These are phyloP conservation scores for Hyles lineata DNA, from an alignment of 2,888 invertebrate genomes.

Conservation along the genomic window DNA sequence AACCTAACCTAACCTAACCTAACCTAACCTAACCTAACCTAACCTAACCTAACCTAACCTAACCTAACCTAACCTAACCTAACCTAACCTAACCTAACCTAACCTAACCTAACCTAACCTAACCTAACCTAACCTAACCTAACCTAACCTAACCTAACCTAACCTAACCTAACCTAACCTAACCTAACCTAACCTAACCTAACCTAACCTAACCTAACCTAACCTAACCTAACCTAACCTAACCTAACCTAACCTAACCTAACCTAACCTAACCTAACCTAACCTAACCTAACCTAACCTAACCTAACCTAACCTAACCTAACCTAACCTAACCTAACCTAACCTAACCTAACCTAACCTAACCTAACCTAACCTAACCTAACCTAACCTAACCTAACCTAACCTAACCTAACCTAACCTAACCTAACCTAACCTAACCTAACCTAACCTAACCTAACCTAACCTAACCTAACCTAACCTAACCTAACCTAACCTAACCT, in stretches of 20 bases:
- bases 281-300: conserved; percentile 36
- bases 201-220: conserved; percentile 34
- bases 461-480: conserved; percentile 34
- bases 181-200: no score
- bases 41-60: no score
- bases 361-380: conserved; percentile 36
- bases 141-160: no score
- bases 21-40: no score
- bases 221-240: conserved; percentile 35
- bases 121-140: no score
- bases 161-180: no score
- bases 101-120: no score
- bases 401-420: conserved; percentile 35
- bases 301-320: conserved; percentile 36
- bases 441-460: conserved; percentile 33
- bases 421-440: conserved; percentile 32
- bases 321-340: conserved; percentile 36
- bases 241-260: conserved; percentile 35
- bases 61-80: no score
- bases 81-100: no score
- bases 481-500: conserved; percentile 34
- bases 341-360: conserved; percentile 36
- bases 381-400: conserved; percentile 36
- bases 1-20: no score
- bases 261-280: conserved; percentile 35